Percentiles rank a stretch among this genome's conserved stretches.
phyloP scores from a whole-genome alignment of 2,888 invertebrate genomes.

The Plagodis pulveraria region DNA sequence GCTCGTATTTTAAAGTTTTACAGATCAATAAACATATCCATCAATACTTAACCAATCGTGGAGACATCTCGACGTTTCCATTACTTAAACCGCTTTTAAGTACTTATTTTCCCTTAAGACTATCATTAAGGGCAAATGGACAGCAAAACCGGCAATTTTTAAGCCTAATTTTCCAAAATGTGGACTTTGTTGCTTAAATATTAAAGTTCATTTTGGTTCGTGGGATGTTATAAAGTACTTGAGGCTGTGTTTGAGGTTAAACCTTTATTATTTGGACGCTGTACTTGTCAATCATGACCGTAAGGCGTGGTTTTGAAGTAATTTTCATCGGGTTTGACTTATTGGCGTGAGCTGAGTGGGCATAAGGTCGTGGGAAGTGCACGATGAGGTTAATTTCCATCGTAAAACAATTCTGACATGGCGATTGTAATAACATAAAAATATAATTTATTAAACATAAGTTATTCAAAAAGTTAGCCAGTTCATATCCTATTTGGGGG shows the following conservation, averaged over 20 bases:
- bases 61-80: constrained; percentile 16
- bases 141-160: constrained; percentile 1
- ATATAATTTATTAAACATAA: too few species aligned
- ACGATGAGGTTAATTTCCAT: neutral
- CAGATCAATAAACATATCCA: constrained; percentile 20
- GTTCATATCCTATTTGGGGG: too few species aligned
- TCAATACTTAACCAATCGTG: constrained; percentile 23
- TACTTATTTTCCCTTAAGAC: constrained; percentile 20
- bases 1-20: constrained; percentile 21
- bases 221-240: constrained; percentile 7
- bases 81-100: constrained; percentile 25
- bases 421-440: too few species aligned
- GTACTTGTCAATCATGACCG: constrained; percentile 13
- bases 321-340: constrained; percentile 14
- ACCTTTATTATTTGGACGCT: constrained; percentile 3
- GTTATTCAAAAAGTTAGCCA: too few species aligned
- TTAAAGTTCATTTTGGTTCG: neutral
- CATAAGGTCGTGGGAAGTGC: constrained; percentile 7
- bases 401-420: neutral
- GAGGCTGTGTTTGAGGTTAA: neutral
- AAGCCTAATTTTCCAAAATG: constrained; percentile 1
- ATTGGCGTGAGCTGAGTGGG: constrained; percentile 10
- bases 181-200: neutral
- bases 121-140: constrained; percentile 17
- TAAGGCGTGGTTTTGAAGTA: constrained; percentile 12